Base-by-base conservation (phyloP, 2,113 vertebrate species). In the Tympanuchus pallidicinctus region DNA sequence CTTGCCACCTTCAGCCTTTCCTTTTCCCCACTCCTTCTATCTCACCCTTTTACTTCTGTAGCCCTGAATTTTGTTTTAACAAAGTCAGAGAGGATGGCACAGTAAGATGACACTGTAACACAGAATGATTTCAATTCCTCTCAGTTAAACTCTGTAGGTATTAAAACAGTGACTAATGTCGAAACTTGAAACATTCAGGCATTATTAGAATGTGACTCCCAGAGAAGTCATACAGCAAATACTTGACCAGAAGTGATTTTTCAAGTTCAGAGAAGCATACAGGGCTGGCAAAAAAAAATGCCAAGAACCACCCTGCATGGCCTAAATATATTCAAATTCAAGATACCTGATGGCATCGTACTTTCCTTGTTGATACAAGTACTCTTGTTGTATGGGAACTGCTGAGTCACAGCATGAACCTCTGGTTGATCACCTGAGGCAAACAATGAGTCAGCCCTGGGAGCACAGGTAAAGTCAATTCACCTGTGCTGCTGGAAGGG, bases 31-130 rank as follows among this genome's bases (percentile, higher is more conserved):
- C 13, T 77, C 11, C 50, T 28, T 65, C 52, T 42, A 20, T 43
- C 30, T 60, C 32, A 21, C 9, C 13, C 8, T 52, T 40, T 71
- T 54, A 13, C n/a, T 38, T 42, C 3, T 42, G 40, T 25, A 47
- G 34, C 45, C 84, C 56, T 66, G 19, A 61, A 67, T 4, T 30
- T 5, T 6, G 6, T 3, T 70, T 8, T 38, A 6, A 1, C 0
- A 9, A 80, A 81, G 45, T 38, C 56, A 77, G 15, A 21, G 25
- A 77, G 12, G 18, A 2, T n/a, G 24, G 21, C 34, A 56, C 21
- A 83, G 59, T 3, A 57, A 66, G 69, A 47, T 3, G 42, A 7
- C 19, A 28, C 13, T 3, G 8, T 16, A 47, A 74, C 12, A 66
- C 45, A n/a, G 16, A 66, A 4, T 14, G 3, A 74, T 70, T 52